A percentile compares a stretch with the other conserved stretches of the same genome.
These are phyloP conservation scores for Leptinotarsa defecta DNA, from an alignment of 1,140 invertebrate species.

Conservation along the genomic window DNA sequence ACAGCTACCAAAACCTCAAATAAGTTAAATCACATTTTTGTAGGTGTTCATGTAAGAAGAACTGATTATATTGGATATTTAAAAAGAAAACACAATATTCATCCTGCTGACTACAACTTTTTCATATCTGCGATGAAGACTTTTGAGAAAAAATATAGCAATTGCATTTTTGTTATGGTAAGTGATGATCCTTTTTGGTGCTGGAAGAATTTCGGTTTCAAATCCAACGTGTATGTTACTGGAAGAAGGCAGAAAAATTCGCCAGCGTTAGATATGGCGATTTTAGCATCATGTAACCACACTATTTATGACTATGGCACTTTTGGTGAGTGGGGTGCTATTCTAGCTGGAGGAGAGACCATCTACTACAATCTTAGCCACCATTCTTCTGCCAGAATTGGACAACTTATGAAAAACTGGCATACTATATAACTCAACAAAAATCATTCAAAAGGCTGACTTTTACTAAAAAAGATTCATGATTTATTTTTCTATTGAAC, in stretches of 20 bases:
- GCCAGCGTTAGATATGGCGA: slow-evolving; percentile 67
- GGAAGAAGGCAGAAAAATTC: slow-evolving; percentile 56
- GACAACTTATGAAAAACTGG: slow-evolving; percentile 64
- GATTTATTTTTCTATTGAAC: slow-evolving; percentile 17
- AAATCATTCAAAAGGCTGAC: slow-evolving; percentile 4
- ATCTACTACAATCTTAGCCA: slow-evolving; percentile 63
- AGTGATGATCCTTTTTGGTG: slow-evolving; percentile 70
- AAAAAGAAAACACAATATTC: slow-evolving; percentile 58
- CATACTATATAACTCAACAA: slow-evolving; percentile 47
- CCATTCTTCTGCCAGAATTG: slow-evolving; percentile 62
- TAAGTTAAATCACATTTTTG: slow-evolving; percentile 56
- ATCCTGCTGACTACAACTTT: slow-evolving; percentile 61
- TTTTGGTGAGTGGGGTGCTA: slow-evolving; percentile 71
- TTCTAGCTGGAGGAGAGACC: slow-evolving; percentile 67
- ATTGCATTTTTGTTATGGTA: slow-evolving; percentile 63
- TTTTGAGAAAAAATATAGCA: slow-evolving; percentile 60
- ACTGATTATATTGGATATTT: slow-evolving; percentile 67
- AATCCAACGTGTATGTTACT: slow-evolving; percentile 59
- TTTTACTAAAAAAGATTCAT: slow-evolving; percentile 19
- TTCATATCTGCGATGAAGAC: slow-evolving; percentile 64
- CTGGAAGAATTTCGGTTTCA: slow-evolving; percentile 58
- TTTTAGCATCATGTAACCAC: slow-evolving; percentile 69
- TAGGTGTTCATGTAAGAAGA: slow-evolving; percentile 65
- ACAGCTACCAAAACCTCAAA: slow-evolving; percentile 51
- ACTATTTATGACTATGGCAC: slow-evolving; percentile 73